Percentiles rank a stretch among this genome's conserved stretches.
Conservation (phyloP, 1,140 invertebrate species). For the Ooceraea biroi region DNA sequence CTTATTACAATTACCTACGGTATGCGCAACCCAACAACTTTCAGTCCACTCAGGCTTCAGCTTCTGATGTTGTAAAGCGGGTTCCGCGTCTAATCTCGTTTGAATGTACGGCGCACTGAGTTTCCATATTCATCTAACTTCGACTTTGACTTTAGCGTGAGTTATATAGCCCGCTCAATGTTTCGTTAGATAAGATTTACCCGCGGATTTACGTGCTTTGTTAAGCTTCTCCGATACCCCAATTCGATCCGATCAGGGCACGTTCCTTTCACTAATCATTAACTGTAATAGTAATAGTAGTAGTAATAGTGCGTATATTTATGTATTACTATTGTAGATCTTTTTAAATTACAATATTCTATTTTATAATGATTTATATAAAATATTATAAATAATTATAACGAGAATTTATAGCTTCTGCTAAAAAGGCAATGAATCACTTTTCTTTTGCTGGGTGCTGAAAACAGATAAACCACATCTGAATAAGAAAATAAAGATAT, state of each 20-base stretch:
- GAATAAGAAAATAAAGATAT: too few relatives aligned
- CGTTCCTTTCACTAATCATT: neutral
- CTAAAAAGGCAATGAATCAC: too few relatives aligned
- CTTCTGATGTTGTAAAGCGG: slow-evolving; percentile 51
- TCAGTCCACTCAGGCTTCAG: slow-evolving; percentile 58
- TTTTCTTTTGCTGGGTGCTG: too few relatives aligned
- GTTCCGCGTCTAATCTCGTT: slow-evolving; percentile 61
- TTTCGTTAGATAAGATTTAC: slow-evolving; percentile 64
- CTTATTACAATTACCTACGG: slow-evolving; percentile 69
- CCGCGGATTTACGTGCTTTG: neutral
- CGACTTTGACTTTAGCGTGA: slow-evolving; percentile 65
- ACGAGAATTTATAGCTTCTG: too few relatives aligned
- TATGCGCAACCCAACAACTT: slow-evolving; percentile 37
- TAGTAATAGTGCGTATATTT: neutral
- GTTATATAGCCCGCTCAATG: slow-evolving; percentile 27
- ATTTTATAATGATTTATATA: too few relatives aligned
- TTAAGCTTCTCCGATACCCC: neutral
- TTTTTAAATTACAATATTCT: neutral
- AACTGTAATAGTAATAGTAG: neutral
- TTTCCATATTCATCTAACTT: slow-evolving; percentile 72
- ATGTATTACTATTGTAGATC: neutral
- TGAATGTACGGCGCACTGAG: slow-evolving; percentile 48
- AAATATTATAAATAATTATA: too few relatives aligned
- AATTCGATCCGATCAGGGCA: neutral
- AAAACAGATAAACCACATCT: too few relatives aligned